A percentile compares a stretch with the other conserved stretches of the same genome.
phyloP scores from a whole-genome alignment of 2,113 vertebrate species.

The Saimiri boliviensis region DNA sequence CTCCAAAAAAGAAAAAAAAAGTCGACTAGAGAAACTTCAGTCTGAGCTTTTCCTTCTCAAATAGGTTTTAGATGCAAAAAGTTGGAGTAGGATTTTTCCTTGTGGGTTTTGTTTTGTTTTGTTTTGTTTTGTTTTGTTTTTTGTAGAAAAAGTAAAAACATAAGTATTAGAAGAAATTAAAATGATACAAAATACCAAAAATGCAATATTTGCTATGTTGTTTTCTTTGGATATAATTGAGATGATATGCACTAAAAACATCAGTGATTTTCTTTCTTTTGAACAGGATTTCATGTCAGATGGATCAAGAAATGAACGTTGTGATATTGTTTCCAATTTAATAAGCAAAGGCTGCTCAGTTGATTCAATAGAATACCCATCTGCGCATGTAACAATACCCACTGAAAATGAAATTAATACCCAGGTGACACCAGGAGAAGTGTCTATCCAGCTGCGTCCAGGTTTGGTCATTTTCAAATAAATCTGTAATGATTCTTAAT shows the following conservation, averaged over 20 bases:
- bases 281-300: constrained; percentile 92
- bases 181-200: constrained; percentile 56
- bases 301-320: constrained; percentile 87
- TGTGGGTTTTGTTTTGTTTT: not conserved
- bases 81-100: not conserved
- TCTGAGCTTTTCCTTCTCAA: constrained; percentile 1
- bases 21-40: not conserved
- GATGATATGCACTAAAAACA: constrained; percentile 50
- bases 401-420: constrained; percentile 85
- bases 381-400: constrained; percentile 85
- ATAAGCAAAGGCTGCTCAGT: constrained; percentile 89
- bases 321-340: constrained; percentile 90
- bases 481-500: constrained; percentile 24
- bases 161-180: constrained; percentile 53
- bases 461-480: constrained; percentile 84
- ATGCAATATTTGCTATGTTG: constrained; percentile 60
- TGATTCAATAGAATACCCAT: constrained; percentile 90
- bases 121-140: not conserved
- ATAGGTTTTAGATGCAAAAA: not conserved
- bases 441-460: constrained; percentile 90
- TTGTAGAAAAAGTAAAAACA: constrained; percentile 29
- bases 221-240: constrained; percentile 63
- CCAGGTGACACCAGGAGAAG: constrained; percentile 93
- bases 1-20: no score
- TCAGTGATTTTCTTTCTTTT: constrained; percentile 79